phyloP scores from a whole-genome alignment of 2,797 vertebrate genomes.

The Anguilla anguilla region DNA sequence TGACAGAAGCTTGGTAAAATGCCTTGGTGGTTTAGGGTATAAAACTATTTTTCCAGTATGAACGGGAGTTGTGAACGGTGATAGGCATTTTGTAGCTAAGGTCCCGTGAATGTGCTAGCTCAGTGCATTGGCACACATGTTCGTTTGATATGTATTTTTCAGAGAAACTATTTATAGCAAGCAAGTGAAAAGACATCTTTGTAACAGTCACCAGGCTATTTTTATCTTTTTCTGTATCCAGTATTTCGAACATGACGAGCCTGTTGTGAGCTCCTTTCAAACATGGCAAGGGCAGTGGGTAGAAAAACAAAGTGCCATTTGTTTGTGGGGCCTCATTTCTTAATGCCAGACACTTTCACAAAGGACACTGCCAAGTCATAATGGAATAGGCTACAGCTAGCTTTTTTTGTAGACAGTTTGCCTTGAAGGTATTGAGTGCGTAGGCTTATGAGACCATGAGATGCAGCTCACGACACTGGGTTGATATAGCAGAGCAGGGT shows the following conservation, averaged over 20 bases:
- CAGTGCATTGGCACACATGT: not conserved
- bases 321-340: constrained; percentile 32
- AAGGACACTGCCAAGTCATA: constrained; percentile 33
- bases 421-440: not conserved
- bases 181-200: constrained; percentile 16
- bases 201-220: constrained; percentile 25
- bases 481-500: not conserved
- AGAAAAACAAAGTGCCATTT: constrained; percentile 4
- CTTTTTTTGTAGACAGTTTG: constrained; percentile 15
- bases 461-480: not conserved
- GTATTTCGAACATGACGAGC: constrained; percentile 35
- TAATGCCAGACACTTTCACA: constrained; percentile 22
- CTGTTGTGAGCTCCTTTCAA: constrained; percentile 28
- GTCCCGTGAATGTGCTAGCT: constrained; percentile 2
- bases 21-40: constrained; percentile 11
- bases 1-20: constrained; percentile 13
- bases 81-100: not conserved
- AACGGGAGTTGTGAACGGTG: not conserved
- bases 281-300: constrained; percentile 27
- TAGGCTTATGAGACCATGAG: not conserved
- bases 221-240: constrained; percentile 32
- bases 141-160: constrained; percentile 17
- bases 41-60: constrained; percentile 12
- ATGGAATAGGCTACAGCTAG: constrained; percentile 26
- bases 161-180: constrained; percentile 11